phyloP scores from a whole-genome alignment of 1,140 invertebrate genomes.

The Phthorimaea operculella region DNA sequence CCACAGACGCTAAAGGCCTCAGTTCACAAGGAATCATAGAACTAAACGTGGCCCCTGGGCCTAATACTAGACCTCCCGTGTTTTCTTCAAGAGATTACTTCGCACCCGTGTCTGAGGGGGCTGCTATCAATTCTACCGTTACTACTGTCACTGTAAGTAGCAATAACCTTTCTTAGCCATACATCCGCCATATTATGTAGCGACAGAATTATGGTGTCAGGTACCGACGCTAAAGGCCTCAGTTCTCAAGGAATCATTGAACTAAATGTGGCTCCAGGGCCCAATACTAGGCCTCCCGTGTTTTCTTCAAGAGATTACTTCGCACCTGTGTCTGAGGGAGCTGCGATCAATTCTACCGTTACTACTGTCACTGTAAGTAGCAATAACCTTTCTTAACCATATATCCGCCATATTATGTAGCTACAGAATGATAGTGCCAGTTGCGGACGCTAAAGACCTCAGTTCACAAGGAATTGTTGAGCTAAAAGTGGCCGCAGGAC shows the following conservation, averaged over 20 bases:
- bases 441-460: conserved; percentile 76
- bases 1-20: conserved; percentile 76
- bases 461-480: conserved; percentile 87
- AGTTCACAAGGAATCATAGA: conserved; percentile 87
- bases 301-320: conserved; percentile 85
- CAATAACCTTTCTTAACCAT: background rate
- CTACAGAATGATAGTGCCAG: conserved; percentile 88
- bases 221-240: conserved; percentile 76
- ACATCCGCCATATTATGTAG: no score
- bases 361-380: conserved; percentile 65
- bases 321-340: conserved; percentile 88
- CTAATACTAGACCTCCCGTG: conserved; percentile 85
- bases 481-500: conserved; percentile 74
- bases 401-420: no score
- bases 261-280: conserved; percentile 74
- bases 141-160: conserved; percentile 65
- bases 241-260: conserved; percentile 87
- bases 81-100: conserved; percentile 85
- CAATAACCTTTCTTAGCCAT: background rate
- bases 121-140: conserved; percentile 85
- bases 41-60: conserved; percentile 74
- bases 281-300: conserved; percentile 85
- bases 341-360: conserved; percentile 85
- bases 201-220: conserved; percentile 88
- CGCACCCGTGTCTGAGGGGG: conserved; percentile 88